phyloP scores from a whole-genome alignment of 1,140 invertebrate species.

The Tetraneura akinire region DNA sequence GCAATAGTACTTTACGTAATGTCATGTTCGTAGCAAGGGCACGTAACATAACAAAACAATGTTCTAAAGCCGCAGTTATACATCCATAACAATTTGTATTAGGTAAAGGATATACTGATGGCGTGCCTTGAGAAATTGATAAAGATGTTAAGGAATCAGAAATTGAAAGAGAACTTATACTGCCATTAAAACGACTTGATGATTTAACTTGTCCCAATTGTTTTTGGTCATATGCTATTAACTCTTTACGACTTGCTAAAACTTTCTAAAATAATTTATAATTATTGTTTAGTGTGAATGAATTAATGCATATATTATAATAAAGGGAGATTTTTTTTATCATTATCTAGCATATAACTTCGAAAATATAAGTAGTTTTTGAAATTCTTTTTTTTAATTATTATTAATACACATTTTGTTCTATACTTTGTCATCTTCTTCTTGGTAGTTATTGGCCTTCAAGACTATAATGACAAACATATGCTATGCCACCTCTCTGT shows the following conservation, averaged over 20 bases:
- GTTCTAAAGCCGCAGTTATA: slow-evolving; percentile 83
- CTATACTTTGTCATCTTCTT: not conserved
- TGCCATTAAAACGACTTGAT: slow-evolving; percentile 33
- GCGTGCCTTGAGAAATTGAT: slow-evolving; percentile 11
- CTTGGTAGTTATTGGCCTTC: not conserved
- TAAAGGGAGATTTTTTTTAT: no score
- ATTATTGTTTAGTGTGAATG: no score
- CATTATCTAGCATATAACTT: no score
- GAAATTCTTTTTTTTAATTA: no score
- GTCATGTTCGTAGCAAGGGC: slow-evolving; percentile 84
- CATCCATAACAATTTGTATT: slow-evolving; percentile 76
- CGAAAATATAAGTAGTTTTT: no score
- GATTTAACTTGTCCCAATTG: slow-evolving; percentile 63
- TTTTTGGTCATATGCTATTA: slow-evolving; percentile 89
- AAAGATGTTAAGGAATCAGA: slow-evolving; percentile 31
- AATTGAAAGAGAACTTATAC: slow-evolving; percentile 34
- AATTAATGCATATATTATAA: no score
- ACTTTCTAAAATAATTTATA: slow-evolving; percentile 68
- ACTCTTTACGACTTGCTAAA: slow-evolving; percentile 82
- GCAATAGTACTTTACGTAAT: slow-evolving; percentile 77
- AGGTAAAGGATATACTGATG: slow-evolving; percentile 54
- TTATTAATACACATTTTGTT: no score
- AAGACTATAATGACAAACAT: slow-evolving; percentile 13
- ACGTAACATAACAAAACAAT: slow-evolving; percentile 87
- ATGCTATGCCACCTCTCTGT: not conserved